phyloP scores from a whole-genome alignment of 2,888 invertebrate species.

The Oasisia sp. region DNA sequence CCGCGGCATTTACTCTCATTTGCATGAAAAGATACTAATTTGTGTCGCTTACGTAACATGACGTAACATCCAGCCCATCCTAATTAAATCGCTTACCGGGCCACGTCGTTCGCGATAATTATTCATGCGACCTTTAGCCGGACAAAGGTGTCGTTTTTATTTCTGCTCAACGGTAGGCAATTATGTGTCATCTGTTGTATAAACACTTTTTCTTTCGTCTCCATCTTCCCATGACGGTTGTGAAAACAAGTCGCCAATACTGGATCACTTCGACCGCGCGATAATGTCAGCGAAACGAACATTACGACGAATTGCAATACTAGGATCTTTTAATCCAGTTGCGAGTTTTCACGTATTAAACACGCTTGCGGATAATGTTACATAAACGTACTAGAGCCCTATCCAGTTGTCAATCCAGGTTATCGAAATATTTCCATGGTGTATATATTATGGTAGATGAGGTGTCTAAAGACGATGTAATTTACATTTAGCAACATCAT shows the following conservation, averaged over 20 bases:
- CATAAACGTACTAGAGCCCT: background rate
- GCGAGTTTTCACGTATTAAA: background rate
- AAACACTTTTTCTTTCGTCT: conserved; percentile 12
- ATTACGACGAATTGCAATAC: background rate
- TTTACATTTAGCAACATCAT: background rate
- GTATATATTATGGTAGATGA: background rate
- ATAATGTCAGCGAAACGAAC: background rate
- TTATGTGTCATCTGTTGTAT: background rate
- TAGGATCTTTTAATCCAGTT: background rate
- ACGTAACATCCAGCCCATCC: background rate
- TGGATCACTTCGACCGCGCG: background rate
- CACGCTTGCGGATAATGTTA: background rate
- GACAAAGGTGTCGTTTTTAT: background rate
- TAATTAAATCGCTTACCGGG: conserved; percentile 10
- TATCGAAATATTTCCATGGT: background rate
- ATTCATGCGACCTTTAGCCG: background rate
- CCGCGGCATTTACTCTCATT: conserved; percentile 4
- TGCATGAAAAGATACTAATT: conserved; percentile 17
- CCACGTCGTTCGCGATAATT: background rate
- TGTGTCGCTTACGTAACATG: conserved; percentile 6
- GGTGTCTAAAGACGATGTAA: background rate
- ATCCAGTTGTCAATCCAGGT: background rate
- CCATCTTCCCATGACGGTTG: background rate
- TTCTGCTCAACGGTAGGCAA: background rate
- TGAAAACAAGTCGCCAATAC: background rate